Evolutionary conservation across 2,888 invertebrate genomes (phyloP).

Genomic region (Troglohyphantes excavatus): DNA sequence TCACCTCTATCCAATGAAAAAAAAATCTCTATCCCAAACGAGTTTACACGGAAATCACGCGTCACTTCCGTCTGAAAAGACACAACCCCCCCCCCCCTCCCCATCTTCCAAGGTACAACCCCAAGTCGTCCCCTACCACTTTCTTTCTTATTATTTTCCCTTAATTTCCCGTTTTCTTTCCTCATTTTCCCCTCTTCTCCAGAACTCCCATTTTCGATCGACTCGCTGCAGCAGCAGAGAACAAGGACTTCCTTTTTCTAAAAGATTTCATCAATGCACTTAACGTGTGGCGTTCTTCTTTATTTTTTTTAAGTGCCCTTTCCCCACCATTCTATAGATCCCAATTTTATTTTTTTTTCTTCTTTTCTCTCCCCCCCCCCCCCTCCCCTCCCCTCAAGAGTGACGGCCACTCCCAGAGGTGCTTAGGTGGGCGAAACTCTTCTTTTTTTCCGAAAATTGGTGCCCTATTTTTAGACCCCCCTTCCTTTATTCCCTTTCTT

Average conservation of each 20-base stretch:
- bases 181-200: background rate
- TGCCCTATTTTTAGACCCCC: slow-evolving; percentile 62
- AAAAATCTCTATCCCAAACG: no score
- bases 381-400: slow-evolving; percentile 6
- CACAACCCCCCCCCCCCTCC: background rate
- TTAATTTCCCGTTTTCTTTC: slow-evolving; percentile 41
- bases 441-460: slow-evolving; percentile 45
- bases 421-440: slow-evolving; percentile 50
- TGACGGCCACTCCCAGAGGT: slow-evolving; percentile 46
- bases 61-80: slow-evolving; percentile 26
- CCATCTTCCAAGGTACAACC: background rate
- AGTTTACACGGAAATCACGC: slow-evolving; percentile 7
- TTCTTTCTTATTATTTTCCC: slow-evolving; percentile 22
- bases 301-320: slow-evolving; percentile 14
- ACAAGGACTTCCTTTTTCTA: slow-evolving; percentile 40
- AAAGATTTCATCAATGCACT: slow-evolving; percentile 65
- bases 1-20: no score
- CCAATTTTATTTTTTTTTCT: background rate
- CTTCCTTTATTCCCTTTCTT: slow-evolving; percentile 4
- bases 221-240: background rate
- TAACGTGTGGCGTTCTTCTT: slow-evolving; percentile 46
- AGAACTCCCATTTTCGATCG: no score
- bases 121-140: no score
- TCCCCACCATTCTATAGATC: background rate
- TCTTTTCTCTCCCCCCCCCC: background rate